Base-by-base conservation (phyloP, 2,888 invertebrate species). In the Agrotis exclamationis region DNA sequence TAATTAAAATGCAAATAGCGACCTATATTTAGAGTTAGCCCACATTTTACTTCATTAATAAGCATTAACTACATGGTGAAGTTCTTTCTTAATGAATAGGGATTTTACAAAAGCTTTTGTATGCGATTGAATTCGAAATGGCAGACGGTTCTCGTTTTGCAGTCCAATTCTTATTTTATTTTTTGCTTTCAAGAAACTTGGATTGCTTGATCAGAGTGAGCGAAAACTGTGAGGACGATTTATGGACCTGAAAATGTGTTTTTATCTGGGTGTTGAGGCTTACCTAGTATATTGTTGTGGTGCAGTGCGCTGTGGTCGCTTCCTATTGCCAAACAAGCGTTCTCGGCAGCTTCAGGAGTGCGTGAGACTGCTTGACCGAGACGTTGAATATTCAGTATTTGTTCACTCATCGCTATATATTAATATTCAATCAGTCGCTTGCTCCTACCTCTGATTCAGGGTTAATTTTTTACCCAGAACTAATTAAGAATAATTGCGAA, bases 321-420 rank as follows among this genome's bases (percentile, higher is more conserved):
- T 84, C 76, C 74, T 77, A 73, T 83, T 84, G 70, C 75, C 85
- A 83, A 84, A 84, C 80, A 74, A 58, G 66, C 71, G 56, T 51
- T 78, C 74, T 74, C 58, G 48, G 50, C 59, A 63, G 47, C 76
- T 53, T 50, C 72, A 79, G 83, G 76, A 81, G 85, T 91, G 93
- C 93, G 92, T 93, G 93, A 87, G 89, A 74, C 88, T 91, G 91
- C 83, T 89, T 91, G 90, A 93, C 92, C 95, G 94, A 85, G 86
- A 90, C 95, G 93, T 91, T 95, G 90, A 92, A 94, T 94, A 95
- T 95, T 93, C 91, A 94, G 86, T 86, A 86, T 87, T 88, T 91
- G 89, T 89, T 93, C 90, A 91, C 90, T 90, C 89, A 89, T 92
- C 87, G 89, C 87, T 81, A 85, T 89, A 86, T 89, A 91, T 94